These are phyloP conservation scores for Pseudomugil gertrudae DNA, from an alignment of 2,797 vertebrate species.

Conservation along the genomic window DNA sequence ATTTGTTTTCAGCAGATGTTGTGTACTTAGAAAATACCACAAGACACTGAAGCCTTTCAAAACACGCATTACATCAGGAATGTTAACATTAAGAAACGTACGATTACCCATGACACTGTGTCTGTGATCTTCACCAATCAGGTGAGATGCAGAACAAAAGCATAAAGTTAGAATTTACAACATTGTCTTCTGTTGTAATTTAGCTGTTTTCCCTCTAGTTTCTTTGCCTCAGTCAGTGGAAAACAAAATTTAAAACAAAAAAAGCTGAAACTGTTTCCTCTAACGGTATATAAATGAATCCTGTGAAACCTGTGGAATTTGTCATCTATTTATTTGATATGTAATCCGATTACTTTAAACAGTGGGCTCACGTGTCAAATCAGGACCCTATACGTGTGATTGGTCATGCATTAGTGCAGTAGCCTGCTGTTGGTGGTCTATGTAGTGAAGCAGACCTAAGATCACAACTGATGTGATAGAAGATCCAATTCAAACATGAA, in stretches of 20 bases:
- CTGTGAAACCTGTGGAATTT: too few species aligned
- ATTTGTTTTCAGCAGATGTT: slow-evolving; percentile 1
- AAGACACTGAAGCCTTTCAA: neutral
- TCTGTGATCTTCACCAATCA: neutral
- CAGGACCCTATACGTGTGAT: too few species aligned
- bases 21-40: neutral
- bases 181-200: neutral
- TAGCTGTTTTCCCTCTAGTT: neutral
- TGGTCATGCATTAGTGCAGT: neutral
- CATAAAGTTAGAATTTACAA: neutral
- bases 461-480: neutral
- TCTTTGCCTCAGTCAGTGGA: neutral
- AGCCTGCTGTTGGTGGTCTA: neutral
- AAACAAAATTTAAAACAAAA: neutral
- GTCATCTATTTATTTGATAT: neutral
- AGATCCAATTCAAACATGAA: neutral
- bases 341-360: neutral
- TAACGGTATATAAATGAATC: too few species aligned
- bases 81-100: neutral
- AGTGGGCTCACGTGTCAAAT: neutral
- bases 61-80: neutral
- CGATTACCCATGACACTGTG: too few species aligned
- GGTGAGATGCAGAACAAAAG: neutral
- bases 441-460: neutral
- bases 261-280: too few species aligned